phyloP scores from a whole-genome alignment of 2,888 invertebrate species.

The Morinoia aosen region DNA sequence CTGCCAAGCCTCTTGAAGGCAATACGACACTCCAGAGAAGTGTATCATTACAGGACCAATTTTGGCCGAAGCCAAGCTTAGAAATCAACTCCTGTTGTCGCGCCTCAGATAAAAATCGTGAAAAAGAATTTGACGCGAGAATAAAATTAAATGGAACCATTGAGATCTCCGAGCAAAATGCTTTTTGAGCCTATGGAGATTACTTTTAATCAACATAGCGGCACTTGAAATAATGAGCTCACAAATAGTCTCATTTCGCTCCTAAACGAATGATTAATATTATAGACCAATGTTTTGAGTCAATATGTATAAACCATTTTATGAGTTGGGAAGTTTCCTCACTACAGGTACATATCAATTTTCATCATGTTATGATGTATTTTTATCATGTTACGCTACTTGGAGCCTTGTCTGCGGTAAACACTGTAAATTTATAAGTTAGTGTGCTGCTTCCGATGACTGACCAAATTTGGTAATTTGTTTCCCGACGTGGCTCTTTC shows the following conservation, averaged over 20 bases:
- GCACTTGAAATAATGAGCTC: neutral
- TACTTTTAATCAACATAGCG: too few species aligned
- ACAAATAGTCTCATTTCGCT: neutral
- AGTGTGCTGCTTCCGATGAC: too few species aligned
- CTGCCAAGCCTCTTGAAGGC: too few species aligned
- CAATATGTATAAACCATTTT: neutral
- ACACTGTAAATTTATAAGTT: neutral
- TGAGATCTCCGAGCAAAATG: neutral
- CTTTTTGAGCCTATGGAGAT: neutral
- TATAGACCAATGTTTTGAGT: neutral
- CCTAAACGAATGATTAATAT: neutral
- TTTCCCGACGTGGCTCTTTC: too few species aligned
- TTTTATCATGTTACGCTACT: neutral
- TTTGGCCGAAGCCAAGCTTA: neutral
- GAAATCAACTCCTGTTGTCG: neutral
- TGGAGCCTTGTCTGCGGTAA: neutral
- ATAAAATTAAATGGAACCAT: neutral
- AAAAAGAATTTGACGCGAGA: neutral
- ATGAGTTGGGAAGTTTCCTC: neutral
- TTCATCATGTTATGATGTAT: neutral
- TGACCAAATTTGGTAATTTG: too few species aligned
- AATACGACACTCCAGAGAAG: neutral
- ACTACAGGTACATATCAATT: neutral
- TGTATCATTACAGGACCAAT: neutral
- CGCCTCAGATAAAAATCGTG: neutral